These are phyloP conservation scores for Ophthalmolycus amberensis DNA, from an alignment of 2,113 vertebrate genomes.

Conservation along the genomic window DNA sequence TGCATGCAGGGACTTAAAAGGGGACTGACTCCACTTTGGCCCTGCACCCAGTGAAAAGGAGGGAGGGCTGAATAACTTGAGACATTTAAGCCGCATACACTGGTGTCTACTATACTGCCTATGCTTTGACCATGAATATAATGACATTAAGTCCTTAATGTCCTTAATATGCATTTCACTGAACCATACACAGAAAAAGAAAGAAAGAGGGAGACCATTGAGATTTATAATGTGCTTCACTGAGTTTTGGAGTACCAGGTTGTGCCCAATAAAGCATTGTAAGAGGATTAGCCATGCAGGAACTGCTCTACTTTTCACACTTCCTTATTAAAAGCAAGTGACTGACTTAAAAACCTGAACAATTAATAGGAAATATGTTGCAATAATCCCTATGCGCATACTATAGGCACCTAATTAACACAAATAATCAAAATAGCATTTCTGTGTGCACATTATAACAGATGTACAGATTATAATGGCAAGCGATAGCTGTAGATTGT, in stretches of 20 bases:
- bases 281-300: conserved; percentile 63
- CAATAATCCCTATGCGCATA: neutral
- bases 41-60: neutral
- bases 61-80: conserved; percentile 24
- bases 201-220: conserved; percentile 33
- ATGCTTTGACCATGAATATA: conserved; percentile 55
- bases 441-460: neutral
- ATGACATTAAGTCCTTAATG: conserved; percentile 53
- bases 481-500: neutral
- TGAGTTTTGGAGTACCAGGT: conserved; percentile 66
- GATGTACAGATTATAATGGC: neutral
- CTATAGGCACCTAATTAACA: neutral
- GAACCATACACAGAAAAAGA: conserved; percentile 45
- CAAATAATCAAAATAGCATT: neutral
- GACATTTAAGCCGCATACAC: conserved; percentile 45
- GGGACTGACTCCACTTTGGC: conserved; percentile 11
- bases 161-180: conserved; percentile 14
- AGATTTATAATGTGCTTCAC: conserved; percentile 41
- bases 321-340: conserved; percentile 22
- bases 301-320: conserved; percentile 57
- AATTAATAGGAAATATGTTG: neutral
- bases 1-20: conserved; percentile 30
- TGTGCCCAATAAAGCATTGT: conserved; percentile 61
- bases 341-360: conserved; percentile 9
- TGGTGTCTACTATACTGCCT: conserved; percentile 43